These are phyloP conservation scores for Grapholita molesta DNA, from an alignment of 1,140 invertebrate genomes.

Conservation along the genomic window DNA sequence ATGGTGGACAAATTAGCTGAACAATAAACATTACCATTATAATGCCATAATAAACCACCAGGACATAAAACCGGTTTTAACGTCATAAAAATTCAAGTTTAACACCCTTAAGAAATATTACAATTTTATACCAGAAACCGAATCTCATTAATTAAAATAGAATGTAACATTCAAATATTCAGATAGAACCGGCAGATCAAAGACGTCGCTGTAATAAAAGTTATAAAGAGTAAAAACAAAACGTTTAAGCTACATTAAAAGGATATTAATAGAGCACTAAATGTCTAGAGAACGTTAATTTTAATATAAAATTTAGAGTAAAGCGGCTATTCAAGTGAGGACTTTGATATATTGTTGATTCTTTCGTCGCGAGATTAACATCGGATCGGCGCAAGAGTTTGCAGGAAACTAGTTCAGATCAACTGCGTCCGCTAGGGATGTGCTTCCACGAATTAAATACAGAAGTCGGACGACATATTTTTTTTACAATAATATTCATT, in stretches of 20 bases:
- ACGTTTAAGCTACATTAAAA: conserved; percentile 62
- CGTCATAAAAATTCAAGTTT: conserved; percentile 29
- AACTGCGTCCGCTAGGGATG: conserved; percentile 34
- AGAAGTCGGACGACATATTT: too few species aligned
- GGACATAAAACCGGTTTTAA: conserved; percentile 17
- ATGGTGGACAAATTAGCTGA: conserved; percentile 37
- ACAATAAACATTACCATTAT: conserved; percentile 56
- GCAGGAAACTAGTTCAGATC: conserved; percentile 27
- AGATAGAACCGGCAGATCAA: conserved; percentile 48
- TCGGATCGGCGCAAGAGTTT: conserved; percentile 30
- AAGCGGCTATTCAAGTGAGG: conserved; percentile 20
- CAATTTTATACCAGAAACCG: conserved; percentile 38
- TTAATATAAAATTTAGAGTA: conserved; percentile 48
- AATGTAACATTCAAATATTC: conserved; percentile 23
- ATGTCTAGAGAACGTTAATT: conserved; percentile 49
- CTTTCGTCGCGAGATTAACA: conserved; percentile 50
- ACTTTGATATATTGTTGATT: conserved; percentile 60
- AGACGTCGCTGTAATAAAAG: conserved; percentile 43
- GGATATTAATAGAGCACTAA: conserved; percentile 63
- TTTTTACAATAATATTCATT: too few species aligned
- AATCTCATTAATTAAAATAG: conserved; percentile 37
- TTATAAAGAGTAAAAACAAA: conserved; percentile 59
- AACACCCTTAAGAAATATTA: conserved; percentile 21
- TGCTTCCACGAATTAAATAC: too few species aligned
- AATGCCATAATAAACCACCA: conserved; percentile 22